These are phyloP conservation scores for Hoplostethus atlanticus DNA, from an alignment of 2,797 vertebrate genomes.

Conservation along the genomic window DNA sequence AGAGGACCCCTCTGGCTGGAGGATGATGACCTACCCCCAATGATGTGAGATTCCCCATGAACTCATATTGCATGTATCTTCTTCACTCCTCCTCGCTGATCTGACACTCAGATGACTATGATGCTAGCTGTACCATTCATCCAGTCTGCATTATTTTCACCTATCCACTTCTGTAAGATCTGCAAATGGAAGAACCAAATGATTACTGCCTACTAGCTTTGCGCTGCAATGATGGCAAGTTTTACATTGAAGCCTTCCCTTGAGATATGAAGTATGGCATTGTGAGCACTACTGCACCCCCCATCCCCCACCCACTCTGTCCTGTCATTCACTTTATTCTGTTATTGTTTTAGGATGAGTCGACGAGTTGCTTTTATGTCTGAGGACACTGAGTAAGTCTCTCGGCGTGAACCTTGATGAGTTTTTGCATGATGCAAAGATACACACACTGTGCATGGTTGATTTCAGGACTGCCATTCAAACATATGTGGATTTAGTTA, in stretches of 20 bases:
- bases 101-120: neutral
- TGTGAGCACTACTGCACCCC: neutral
- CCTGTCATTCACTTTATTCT: constrained; percentile 74
- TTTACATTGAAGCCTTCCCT: neutral
- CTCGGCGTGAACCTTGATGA: constrained; percentile 27
- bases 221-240: neutral
- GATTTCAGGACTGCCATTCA: constrained; percentile 13
- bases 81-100: constrained; percentile 18
- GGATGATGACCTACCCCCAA: constrained; percentile 82
- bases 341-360: constrained; percentile 96
- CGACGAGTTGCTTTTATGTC: constrained; percentile 92
- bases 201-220: neutral
- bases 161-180: neutral
- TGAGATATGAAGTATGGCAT: constrained; percentile 31
- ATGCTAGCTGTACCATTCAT: neutral
- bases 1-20: constrained; percentile 79
- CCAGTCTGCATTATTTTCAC: neutral
- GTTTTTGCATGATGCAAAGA: constrained; percentile 59
- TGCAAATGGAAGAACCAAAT: constrained; percentile 9
- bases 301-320: constrained; percentile 9
- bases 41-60: constrained; percentile 82
- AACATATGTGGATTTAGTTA: constrained; percentile 4
- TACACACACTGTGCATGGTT: constrained; percentile 33
- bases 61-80: constrained; percentile 47
- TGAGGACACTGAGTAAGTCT: constrained; percentile 97